Conservation (phyloP, 2,113 vertebrate species). For the Calidris pugnax region DNA sequence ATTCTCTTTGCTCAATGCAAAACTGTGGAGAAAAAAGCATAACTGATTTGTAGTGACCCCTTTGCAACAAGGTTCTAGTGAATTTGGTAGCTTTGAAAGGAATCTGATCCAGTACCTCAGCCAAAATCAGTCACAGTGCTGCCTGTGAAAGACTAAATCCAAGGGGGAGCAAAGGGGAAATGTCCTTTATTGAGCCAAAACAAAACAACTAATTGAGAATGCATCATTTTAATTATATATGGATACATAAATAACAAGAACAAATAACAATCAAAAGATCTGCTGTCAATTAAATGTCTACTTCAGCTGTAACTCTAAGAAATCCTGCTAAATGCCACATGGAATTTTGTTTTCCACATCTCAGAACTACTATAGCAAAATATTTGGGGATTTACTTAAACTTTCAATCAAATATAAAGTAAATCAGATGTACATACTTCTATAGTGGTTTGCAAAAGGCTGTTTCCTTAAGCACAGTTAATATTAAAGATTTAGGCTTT, state of each 20-base stretch:
- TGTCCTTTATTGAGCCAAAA: neutral
- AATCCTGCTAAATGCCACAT: neutral
- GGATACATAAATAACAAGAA: neutral
- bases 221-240: neutral
- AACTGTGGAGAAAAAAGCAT: neutral
- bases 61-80: neutral
- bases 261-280: neutral
- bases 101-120: neutral
- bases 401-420: constrained; percentile 52
- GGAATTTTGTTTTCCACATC: constrained; percentile 61
- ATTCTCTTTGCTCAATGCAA: neutral
- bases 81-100: neutral
- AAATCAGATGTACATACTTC: constrained; percentile 59
- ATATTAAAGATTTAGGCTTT: constrained; percentile 38
- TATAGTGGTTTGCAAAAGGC: constrained; percentile 13
- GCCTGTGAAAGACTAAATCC: neutral
- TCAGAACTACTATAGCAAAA: constrained; percentile 44
- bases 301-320: neutral
- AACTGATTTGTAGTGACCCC: neutral
- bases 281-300: neutral
- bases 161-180: neutral
- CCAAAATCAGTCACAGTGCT: neutral
- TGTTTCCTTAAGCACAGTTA: constrained; percentile 24
- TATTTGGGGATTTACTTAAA: constrained; percentile 65
- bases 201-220: neutral